These are phyloP conservation scores for Lysandra coridon DNA, from an alignment of 2,888 invertebrate genomes.

Conservation along the genomic window DNA sequence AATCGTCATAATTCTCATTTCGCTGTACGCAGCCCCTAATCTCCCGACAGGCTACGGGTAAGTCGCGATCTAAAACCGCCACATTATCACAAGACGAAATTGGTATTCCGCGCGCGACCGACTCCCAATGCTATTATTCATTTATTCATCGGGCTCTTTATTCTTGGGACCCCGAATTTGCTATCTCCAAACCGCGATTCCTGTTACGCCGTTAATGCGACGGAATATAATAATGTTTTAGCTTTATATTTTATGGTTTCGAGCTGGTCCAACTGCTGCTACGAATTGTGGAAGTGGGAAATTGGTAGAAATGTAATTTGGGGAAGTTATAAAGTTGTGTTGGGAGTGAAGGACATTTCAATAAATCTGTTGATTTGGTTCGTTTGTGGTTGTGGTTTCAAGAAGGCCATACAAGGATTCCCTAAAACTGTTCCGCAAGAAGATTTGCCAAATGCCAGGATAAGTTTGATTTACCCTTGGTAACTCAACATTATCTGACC, in stretches of 20 bases:
- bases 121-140: conserved; percentile 72
- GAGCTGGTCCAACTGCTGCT: background rate
- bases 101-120: conserved; percentile 71
- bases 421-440: background rate
- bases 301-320: background rate
- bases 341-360: no score
- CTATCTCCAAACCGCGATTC: conserved; percentile 39
- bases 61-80: conserved; percentile 51
- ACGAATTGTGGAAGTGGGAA: background rate
- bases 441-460: background rate
- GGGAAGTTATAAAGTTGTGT: background rate
- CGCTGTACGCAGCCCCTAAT: background rate
- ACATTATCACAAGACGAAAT: conserved; percentile 73
- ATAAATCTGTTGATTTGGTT: background rate
- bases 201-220: conserved; percentile 12
- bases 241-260: conserved; percentile 1
- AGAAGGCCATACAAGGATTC: background rate
- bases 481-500: background rate
- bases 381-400: background rate
- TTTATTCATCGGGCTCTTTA: conserved; percentile 71
- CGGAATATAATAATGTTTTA: conserved; percentile 8
- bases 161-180: conserved; percentile 53
- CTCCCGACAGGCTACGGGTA: background rate
- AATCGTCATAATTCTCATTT: conserved; percentile 11
- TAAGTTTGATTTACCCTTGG: background rate